Conservation (phyloP, 2,888 invertebrate species). For the Lithophane socia region DNA sequence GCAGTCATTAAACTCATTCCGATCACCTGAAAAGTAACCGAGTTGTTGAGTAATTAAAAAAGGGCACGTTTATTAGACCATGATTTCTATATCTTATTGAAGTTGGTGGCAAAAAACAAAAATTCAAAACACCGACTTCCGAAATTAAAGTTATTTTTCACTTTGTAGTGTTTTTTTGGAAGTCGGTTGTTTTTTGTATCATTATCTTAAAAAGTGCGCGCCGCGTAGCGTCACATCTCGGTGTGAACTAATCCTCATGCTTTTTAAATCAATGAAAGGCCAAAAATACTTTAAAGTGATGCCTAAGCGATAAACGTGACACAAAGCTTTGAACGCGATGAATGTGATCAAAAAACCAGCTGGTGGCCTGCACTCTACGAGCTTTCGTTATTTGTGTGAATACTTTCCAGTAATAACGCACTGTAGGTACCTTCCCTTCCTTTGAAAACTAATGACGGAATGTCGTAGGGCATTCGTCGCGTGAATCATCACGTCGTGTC, state of each 20-base stretch:
- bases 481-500: neutral
- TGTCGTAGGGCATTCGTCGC: too few species aligned
- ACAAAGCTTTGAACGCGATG: neutral
- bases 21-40: conserved; percentile 62
- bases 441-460: neutral
- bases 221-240: too few species aligned
- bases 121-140: too few species aligned
- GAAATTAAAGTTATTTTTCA: too few species aligned
- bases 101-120: too few species aligned
- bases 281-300: neutral
- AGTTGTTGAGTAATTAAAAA: neutral
- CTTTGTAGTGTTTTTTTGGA: too few species aligned
- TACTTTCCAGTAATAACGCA: neutral
- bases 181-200: too few species aligned
- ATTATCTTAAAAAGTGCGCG: too few species aligned
- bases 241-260: too few species aligned
- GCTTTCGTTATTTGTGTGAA: neutral
- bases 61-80: neutral
- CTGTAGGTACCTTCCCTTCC: neutral
- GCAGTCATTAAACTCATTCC: conserved; percentile 63
- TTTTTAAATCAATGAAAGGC: neutral
- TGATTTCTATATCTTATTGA: neutral
- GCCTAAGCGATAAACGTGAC: neutral
- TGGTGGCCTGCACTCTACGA: neutral
- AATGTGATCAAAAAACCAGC: neutral